phyloP scores from a whole-genome alignment of 2,888 invertebrate species.

The Ennomos quercinarius region DNA sequence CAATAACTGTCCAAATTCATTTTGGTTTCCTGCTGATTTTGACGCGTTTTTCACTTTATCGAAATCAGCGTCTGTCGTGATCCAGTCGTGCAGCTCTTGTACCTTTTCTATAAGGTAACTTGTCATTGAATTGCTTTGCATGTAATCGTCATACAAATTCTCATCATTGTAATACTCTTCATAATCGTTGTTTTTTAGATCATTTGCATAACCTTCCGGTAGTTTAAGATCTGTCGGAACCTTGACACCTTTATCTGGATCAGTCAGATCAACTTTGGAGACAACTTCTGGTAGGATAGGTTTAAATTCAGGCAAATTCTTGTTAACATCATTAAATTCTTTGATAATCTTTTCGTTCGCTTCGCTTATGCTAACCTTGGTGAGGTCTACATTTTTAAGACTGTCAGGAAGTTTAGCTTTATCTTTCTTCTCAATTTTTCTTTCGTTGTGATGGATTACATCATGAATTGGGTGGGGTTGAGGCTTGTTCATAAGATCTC shows the following conservation, averaged over 20 bases:
- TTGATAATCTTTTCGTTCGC: slow-evolving; percentile 27
- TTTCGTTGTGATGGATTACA: slow-evolving; percentile 60
- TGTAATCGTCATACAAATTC: slow-evolving; percentile 76
- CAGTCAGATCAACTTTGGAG: slow-evolving; percentile 1
- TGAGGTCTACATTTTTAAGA: slow-evolving; percentile 26
- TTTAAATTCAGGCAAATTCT: slow-evolving; percentile 64
- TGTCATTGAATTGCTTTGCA: slow-evolving; percentile 77
- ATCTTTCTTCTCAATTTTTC: slow-evolving; percentile 76
- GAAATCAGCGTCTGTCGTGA: slow-evolving; percentile 71
- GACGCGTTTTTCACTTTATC: slow-evolving; percentile 49
- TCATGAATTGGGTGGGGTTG: slow-evolving; percentile 76
- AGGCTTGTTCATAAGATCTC: slow-evolving; percentile 59
- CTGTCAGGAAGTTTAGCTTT: slow-evolving; percentile 54
- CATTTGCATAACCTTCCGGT: slow-evolving; percentile 56
- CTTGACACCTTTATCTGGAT: slow-evolving; percentile 32
- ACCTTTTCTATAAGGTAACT: slow-evolving; percentile 81
- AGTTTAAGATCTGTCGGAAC: slow-evolving; percentile 49
- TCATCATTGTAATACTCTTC: slow-evolving; percentile 78
- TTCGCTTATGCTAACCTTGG: slow-evolving; percentile 23
- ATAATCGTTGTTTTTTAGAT: slow-evolving; percentile 56
- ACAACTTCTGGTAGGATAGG: slow-evolving; percentile 64
- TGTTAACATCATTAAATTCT: slow-evolving; percentile 20
- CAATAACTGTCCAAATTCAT: slow-evolving; percentile 69
- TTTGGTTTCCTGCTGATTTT: slow-evolving; percentile 41
- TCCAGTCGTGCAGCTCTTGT: slow-evolving; percentile 82